phyloP scores from a whole-genome alignment of 2,888 invertebrate species.

The Boloria selene region DNA sequence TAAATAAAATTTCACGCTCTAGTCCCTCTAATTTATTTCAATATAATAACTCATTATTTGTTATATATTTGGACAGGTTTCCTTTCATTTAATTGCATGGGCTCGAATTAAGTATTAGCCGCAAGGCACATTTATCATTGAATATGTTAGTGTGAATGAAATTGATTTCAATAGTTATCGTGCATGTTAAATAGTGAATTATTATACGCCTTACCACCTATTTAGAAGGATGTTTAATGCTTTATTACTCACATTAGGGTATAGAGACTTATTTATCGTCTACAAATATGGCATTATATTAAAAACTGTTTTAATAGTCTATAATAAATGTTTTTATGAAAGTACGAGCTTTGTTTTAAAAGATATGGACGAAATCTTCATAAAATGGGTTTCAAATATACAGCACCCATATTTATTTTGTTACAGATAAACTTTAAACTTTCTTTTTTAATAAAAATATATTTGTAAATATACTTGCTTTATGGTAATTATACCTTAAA shows the following conservation, averaged over 20 bases:
- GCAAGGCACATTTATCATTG: slow-evolving; percentile 9
- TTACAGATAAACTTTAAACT: too few relatives aligned
- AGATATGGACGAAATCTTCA: too few relatives aligned
- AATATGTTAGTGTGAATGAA: slow-evolving; percentile 13
- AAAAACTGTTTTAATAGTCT: too few relatives aligned
- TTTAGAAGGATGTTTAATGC: slow-evolving; percentile 8
- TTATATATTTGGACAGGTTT: neutral
- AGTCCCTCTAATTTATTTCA: too few relatives aligned
- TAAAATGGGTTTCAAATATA: too few relatives aligned
- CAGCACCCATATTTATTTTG: too few relatives aligned
- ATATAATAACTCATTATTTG: neutral
- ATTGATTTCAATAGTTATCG: slow-evolving; percentile 26
- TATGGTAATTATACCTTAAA: slow-evolving; percentile 1
- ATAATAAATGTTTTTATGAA: too few relatives aligned
- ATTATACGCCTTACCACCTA: neutral
- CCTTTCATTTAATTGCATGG: slow-evolving; percentile 6
- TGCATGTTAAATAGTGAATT: slow-evolving; percentile 22
- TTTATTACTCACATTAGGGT: neutral
- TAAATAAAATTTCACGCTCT: too few relatives aligned
- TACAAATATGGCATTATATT: too few relatives aligned
- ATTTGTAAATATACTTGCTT: neutral
- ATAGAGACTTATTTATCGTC: too few relatives aligned
- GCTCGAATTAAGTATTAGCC: neutral
- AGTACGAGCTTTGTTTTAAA: too few relatives aligned
- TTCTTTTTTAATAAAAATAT: too few relatives aligned